A percentile compares a stretch with the other conserved stretches of the same genome.
Conservation (phyloP, 2,888 invertebrate species). For the Pollenia griseotomentosa region DNA sequence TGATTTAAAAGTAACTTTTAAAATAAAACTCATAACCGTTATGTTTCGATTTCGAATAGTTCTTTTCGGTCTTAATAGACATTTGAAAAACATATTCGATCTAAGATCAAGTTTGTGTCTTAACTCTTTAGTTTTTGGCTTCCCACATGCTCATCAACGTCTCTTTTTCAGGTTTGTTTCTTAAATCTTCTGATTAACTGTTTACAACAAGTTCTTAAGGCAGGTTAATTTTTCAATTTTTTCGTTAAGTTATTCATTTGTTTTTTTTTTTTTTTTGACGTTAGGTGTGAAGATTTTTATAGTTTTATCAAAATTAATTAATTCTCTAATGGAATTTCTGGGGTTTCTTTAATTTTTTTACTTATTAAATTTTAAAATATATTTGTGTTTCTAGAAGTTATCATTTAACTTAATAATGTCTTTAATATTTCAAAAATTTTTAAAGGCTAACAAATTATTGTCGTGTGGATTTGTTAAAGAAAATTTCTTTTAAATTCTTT, state of each 20-base stretch:
- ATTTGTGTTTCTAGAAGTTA: constrained; percentile 9
- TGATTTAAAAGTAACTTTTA: too few species aligned
- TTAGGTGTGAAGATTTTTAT: background rate
- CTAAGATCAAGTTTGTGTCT: background rate
- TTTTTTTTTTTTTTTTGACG: background rate
- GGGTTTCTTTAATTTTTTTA: constrained; percentile 26
- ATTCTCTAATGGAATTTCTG: background rate
- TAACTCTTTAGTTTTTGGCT: constrained; percentile 34
- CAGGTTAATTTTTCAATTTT: constrained; percentile 12
- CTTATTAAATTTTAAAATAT: constrained; percentile 44
- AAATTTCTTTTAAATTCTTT: background rate
- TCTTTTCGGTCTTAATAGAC: background rate
- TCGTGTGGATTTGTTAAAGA: background rate
- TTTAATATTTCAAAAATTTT: background rate
- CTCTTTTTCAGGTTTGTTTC: constrained; percentile 20
- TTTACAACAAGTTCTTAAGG: background rate
- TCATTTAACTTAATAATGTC: constrained; percentile 3
- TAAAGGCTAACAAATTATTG: constrained; percentile 28
- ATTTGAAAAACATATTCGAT: background rate
- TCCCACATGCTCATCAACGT: background rate
- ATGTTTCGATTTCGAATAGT: background rate
- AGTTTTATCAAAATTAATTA: constrained; percentile 33
- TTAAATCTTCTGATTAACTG: constrained; percentile 53
- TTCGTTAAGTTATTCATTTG: background rate
- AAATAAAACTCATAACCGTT: too few species aligned